These are phyloP conservation scores for Tetramorium alpestre DNA, from an alignment of 1,140 invertebrate species.

Conservation along the genomic window DNA sequence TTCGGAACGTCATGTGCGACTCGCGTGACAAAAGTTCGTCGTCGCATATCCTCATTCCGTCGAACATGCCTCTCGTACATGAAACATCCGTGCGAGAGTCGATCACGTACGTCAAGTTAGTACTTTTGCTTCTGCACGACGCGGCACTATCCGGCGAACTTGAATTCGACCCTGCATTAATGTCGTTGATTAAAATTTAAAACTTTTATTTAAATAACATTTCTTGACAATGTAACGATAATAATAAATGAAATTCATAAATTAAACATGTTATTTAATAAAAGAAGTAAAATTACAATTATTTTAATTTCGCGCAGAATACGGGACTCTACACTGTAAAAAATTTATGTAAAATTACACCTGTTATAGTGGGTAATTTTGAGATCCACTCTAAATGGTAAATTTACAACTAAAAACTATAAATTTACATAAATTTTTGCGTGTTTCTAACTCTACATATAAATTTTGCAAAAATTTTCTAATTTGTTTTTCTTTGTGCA, in stretches of 20 bases:
- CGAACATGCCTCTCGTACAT: not conserved
- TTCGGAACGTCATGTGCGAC: constrained; percentile 30
- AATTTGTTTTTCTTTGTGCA: too few species aligned
- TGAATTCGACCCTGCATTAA: constrained; percentile 10
- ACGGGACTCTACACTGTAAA: not conserved
- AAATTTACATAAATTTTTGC: too few species aligned
- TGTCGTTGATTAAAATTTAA: not conserved
- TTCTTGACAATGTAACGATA: not conserved
- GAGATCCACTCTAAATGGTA: too few species aligned
- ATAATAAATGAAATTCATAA: not conserved
- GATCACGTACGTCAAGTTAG: constrained; percentile 45
- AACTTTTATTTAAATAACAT: not conserved
- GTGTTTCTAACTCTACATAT: too few species aligned
- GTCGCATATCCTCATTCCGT: not conserved
- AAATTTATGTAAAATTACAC: too few species aligned
- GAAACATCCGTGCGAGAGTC: not conserved
- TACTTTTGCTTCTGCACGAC: constrained; percentile 38
- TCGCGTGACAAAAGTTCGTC: constrained; percentile 29
- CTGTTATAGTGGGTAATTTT: too few species aligned
- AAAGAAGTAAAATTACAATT: not conserved
- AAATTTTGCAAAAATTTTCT: too few species aligned
- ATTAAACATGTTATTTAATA: not conserved
- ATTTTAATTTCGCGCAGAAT: not conserved
- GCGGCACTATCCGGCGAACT: constrained; percentile 26
- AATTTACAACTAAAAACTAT: too few species aligned